phyloP scores from a whole-genome alignment of 2,797 vertebrate genomes.

The Phalloptychus januarius region DNA sequence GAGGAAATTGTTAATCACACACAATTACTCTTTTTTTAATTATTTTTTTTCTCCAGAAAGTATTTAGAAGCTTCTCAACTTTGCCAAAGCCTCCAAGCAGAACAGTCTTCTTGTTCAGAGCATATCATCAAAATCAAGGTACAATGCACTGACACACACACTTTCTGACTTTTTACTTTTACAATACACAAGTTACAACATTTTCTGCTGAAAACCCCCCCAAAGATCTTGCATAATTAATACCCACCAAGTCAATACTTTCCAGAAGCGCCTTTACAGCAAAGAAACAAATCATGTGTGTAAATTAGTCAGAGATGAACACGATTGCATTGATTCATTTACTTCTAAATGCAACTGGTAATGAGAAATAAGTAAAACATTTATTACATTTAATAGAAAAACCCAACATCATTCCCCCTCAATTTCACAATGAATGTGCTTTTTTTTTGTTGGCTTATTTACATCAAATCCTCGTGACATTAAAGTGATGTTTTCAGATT shows the following conservation, averaged over 20 bases:
- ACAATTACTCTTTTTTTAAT: background rate
- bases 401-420: too few relatives aligned
- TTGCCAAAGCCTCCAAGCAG: slow-evolving; percentile 85
- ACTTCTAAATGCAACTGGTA: background rate
- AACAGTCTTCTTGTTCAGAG: slow-evolving; percentile 82
- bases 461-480: background rate
- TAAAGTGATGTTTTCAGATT: background rate
- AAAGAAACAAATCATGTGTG: too few relatives aligned
- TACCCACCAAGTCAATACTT: background rate
- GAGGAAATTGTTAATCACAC: slow-evolving; percentile 14
- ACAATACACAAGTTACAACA: background rate
- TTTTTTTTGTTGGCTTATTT: background rate
- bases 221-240: background rate
- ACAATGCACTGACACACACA: slow-evolving; percentile 11
- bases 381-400: background rate
- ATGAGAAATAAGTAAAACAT: background rate
- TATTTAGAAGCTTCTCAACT: slow-evolving; percentile 87
- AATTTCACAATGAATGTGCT: background rate
- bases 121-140: slow-evolving; percentile 93
- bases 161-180: background rate
- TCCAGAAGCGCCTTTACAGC: background rate
- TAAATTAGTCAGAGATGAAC: background rate
- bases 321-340: background rate
- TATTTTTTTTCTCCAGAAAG: slow-evolving; percentile 79
- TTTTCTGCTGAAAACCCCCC: background rate